phyloP scores from a whole-genome alignment of 2,113 vertebrate genomes.

The Brachionichthys hirsutus region DNA sequence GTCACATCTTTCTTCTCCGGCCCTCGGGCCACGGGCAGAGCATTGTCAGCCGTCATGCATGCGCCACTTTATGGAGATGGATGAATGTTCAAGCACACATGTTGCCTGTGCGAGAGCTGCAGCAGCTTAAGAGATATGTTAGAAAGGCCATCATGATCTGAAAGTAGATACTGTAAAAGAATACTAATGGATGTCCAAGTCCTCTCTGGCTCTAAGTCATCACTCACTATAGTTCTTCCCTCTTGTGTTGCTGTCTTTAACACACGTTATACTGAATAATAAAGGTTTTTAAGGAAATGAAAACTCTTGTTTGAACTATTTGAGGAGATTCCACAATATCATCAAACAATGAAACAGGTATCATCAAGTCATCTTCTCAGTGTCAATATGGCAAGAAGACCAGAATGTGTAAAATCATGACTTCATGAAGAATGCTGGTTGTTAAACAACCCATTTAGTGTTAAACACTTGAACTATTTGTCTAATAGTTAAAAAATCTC shows the following conservation, averaged over 20 bases:
- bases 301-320: neutral
- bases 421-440: too few species aligned
- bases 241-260: too few species aligned
- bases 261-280: too few species aligned
- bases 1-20: constrained; percentile 48
- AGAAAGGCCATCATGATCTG: constrained; percentile 14
- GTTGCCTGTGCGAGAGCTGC: neutral
- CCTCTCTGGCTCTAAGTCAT: neutral
- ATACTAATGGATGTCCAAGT: constrained; percentile 5
- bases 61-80: constrained; percentile 55
- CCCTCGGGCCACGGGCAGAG: constrained; percentile 22
- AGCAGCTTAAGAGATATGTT: neutral
- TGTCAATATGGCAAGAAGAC: too few species aligned
- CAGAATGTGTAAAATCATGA: too few species aligned
- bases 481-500: too few species aligned
- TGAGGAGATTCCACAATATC: neutral
- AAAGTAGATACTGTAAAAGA: neutral
- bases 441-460: too few species aligned
- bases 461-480: too few species aligned
- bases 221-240: too few species aligned
- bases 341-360: too few species aligned
- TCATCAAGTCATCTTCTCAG: too few species aligned
- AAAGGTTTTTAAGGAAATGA: neutral
- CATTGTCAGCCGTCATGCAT: constrained; percentile 46
- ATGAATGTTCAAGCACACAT: constrained; percentile 18